Evolutionary conservation across 1,140 invertebrate genomes (phyloP).

Genomic region (Drosophila persimilis): DNA sequence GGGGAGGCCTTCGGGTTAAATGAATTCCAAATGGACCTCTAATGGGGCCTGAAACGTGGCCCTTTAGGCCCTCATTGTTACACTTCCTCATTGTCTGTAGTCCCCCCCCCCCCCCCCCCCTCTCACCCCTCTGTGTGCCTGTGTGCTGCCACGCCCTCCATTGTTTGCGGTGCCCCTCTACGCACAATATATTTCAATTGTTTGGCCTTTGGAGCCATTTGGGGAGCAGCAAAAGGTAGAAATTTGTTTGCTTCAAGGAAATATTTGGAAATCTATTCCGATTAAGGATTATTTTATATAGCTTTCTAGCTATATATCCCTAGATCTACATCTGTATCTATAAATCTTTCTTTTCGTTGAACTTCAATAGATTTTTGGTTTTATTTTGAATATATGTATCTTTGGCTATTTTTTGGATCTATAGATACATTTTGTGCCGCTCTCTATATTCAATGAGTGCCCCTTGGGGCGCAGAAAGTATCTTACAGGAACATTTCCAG

Average conservation of each 20-base stretch:
- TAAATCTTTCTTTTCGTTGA: no score
- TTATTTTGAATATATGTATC: neutral
- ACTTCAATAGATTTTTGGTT: no score
- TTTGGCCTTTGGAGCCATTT: conserved; percentile 6
- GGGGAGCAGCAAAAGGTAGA: conserved; percentile 7
- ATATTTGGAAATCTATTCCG: neutral
- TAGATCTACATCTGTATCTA: no score
- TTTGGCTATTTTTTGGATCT: neutral
- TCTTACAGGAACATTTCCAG: conserved; percentile 17
- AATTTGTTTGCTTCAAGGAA: conserved; percentile 13
- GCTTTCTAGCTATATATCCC: no score
- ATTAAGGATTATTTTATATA: no score
- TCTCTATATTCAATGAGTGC: neutral
- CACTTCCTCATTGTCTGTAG: conserved; percentile 37
- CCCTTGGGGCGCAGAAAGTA: conserved; percentile 48
- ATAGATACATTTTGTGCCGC: no score
- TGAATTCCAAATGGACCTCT: conserved; percentile 52
- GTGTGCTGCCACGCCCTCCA: conserved; percentile 29
- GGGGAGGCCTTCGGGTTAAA: conserved; percentile 17
- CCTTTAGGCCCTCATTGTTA: conserved; percentile 33
- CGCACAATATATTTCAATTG: conserved; percentile 39
- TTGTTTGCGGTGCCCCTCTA: conserved; percentile 12
- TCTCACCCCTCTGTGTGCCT: neutral
- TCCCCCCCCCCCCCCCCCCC: neutral
- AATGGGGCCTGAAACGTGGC: conserved; percentile 39